Evolutionary conservation across 2,888 invertebrate genomes (phyloP), one percentile per base, ranked within the genome.

Genomic region (Girardia tigrina): DNA sequence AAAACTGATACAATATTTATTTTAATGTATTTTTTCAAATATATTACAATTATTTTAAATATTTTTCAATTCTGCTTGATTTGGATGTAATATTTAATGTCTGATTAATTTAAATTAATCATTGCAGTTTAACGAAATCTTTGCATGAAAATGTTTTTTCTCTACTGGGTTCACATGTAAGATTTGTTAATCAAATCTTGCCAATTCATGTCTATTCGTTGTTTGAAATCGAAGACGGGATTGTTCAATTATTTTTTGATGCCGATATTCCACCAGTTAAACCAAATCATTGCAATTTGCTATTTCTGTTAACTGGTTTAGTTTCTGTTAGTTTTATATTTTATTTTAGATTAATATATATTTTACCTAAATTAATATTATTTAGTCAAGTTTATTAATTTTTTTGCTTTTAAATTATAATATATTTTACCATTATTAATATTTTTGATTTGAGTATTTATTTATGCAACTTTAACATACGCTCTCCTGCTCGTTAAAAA

Each of bases 281-380:
- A 56, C 56, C 56, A 56, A 56, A 56, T n/a, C 56, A 56, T 16
- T 56, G 56, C 56, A 56, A 56, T 56, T 20, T 56, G n/a, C 23
- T 56, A 23, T 56, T n/a, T 56, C n/a, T 56, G n/a, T 4, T 56
- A 8, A 56, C 56, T 56, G 56, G 56, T 20, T 12, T 56, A 4
- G n/a, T 56, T 2, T 6, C 23, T n/a, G 56, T 56, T 56, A 16
- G 56, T n/a, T n/a, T n/a, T n/a, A n/a, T n/a, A n/a, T n/a, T n/a
- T n/a, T n/a, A n/a, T n/a, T n/a, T n/a, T n/a, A n/a, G n/a, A n/a
- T n/a, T n/a, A n/a, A n/a, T n/a, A n/a, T n/a, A n/a, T n/a, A n/a
- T n/a, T n/a, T n/a, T n/a, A n/a, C n/a, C n/a, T n/a, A n/a, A n/a
- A n/a, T n/a, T n/a, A n/a, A n/a, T n/a, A n/a, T n/a, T n/a, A n/a